Percentiles rank a stretch among this genome's conserved stretches.
These are phyloP conservation scores for Alligator mississippiensis DNA, from an alignment of 2,113 vertebrate species.

Conservation along the genomic window DNA sequence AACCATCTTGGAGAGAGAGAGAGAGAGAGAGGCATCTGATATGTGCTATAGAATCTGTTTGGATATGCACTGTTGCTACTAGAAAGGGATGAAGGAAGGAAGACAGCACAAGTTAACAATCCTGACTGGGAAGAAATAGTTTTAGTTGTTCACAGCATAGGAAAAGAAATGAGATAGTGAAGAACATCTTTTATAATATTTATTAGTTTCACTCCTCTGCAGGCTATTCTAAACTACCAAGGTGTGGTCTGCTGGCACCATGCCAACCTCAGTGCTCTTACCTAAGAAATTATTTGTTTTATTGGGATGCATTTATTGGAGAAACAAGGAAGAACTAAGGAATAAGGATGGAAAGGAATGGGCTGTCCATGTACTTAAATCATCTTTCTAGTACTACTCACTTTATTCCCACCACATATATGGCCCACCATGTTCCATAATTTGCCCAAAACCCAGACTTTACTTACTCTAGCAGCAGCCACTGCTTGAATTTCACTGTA, in stretches of 20 bases:
- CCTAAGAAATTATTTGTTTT: not conserved
- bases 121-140: not conserved
- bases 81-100: not conserved
- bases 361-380: not conserved
- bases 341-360: not conserved
- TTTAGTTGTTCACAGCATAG: not conserved
- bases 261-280: not conserved
- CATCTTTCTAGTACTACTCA: not conserved
- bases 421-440: not conserved
- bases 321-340: not conserved
- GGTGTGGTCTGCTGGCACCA: not conserved
- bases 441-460: not conserved
- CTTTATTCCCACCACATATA: not conserved
- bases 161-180: not conserved
- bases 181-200: not conserved
- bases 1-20: not conserved
- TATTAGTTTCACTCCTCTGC: not conserved
- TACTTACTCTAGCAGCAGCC: not conserved
- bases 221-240: not conserved
- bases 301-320: not conserved
- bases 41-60: not conserved
- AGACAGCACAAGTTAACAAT: not conserved
- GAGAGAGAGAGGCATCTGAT: not conserved
- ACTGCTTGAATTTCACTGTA: not conserved
- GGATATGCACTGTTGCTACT: not conserved